Conservation (phyloP, 1,140 invertebrate species). For the Phthorimaea operculella region DNA sequence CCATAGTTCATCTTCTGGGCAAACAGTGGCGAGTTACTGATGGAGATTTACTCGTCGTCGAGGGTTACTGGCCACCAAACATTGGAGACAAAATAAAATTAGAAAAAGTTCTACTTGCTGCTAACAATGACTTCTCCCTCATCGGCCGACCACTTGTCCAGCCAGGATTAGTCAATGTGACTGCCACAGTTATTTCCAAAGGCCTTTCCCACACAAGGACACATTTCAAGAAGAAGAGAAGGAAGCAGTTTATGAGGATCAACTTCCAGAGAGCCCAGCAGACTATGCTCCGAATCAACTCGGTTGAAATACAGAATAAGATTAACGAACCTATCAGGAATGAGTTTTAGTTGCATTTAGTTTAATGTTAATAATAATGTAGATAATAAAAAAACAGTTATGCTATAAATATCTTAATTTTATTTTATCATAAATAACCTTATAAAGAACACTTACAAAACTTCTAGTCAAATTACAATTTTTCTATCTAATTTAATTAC, state of each 20-base stretch:
- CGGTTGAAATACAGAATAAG: conserved; percentile 64
- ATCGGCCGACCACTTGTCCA: conserved; percentile 85
- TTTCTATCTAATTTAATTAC: conserved; percentile 8
- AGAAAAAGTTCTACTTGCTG: conserved; percentile 89
- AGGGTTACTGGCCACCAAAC: conserved; percentile 86
- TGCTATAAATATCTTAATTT: conserved; percentile 7
- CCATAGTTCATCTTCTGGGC: conserved; percentile 83
- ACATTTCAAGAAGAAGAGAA: conserved; percentile 77
- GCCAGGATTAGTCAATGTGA: conserved; percentile 77
- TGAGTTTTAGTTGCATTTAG: conserved; percentile 30
- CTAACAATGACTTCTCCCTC: conserved; percentile 86
- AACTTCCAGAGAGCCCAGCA: conserved; percentile 77
- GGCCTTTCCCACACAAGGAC: conserved; percentile 86
- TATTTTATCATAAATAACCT: conserved; percentile 8
- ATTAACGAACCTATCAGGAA: conserved; percentile 51
- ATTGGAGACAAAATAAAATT: conserved; percentile 85
- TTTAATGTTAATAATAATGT: conserved; percentile 13
- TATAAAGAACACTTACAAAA: background rate
- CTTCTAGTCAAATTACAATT: background rate
- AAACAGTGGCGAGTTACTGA: conserved; percentile 90
- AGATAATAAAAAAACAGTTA: conserved; percentile 21
- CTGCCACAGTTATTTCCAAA: conserved; percentile 91
- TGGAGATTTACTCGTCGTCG: conserved; percentile 86
- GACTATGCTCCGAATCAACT: conserved; percentile 81
- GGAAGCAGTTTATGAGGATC: conserved; percentile 82